Percentiles rank a stretch among this genome's conserved stretches.
These are phyloP conservation scores for Oreochromis niloticus DNA, from an alignment of 2,113 vertebrate species.

Conservation along the genomic window DNA sequence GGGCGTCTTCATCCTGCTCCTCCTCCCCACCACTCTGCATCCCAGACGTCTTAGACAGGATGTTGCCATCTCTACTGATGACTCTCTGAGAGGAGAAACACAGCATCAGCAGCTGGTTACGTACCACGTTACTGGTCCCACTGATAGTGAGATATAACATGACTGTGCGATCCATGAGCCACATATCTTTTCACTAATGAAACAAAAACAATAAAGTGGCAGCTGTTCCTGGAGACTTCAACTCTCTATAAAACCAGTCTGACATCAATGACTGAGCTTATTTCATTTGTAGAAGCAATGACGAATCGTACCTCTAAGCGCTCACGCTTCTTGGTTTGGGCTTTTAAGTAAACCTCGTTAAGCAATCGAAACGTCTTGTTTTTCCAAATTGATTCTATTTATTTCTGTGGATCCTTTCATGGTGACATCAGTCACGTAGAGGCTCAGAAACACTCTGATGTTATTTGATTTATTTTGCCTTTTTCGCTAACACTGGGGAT, in stretches of 20 bases:
- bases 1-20: slow-evolving; percentile 91
- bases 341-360: not conserved
- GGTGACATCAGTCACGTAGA: not conserved
- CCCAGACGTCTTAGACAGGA: slow-evolving; percentile 67
- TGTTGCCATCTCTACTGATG: slow-evolving; percentile 76
- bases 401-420: not conserved
- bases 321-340: not conserved
- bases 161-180: not conserved
- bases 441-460: not conserved
- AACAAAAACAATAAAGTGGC: not conserved
- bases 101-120: not conserved
- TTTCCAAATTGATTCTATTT: not conserved
- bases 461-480: accelerated
- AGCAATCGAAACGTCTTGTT: not conserved
- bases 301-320: not conserved
- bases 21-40: slow-evolving; percentile 92
- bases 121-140: not conserved
- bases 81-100: slow-evolving; percentile 65
- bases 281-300: not conserved
- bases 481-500: not conserved
- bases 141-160: too few relatives aligned
- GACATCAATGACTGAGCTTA: not conserved
- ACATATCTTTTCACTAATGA: not conserved
- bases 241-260: not conserved
- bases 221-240: not conserved